phyloP scores from a whole-genome alignment of 2,888 invertebrate species.

The Eucriotettix oculatus region DNA sequence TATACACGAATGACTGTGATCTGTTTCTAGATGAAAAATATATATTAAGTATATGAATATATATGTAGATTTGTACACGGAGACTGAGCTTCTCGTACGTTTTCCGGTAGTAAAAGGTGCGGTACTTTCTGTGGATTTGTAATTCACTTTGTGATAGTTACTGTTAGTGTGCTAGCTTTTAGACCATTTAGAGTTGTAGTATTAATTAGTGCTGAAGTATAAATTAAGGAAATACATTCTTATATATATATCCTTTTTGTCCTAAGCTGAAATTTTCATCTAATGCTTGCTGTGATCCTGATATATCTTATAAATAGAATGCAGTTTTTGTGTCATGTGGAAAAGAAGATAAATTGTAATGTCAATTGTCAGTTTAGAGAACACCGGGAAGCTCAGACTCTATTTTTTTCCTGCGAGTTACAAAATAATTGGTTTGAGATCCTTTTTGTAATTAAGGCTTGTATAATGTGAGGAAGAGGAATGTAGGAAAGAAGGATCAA shows the following conservation, averaged over 20 bases:
- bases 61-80: background rate
- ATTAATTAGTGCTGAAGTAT: background rate
- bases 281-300: too few species aligned
- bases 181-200: background rate
- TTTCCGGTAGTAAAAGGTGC: background rate
- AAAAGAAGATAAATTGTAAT: too few species aligned
- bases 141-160: too few species aligned
- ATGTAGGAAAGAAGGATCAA: too few species aligned
- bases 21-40: constrained; percentile 3
- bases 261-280: too few species aligned
- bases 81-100: background rate
- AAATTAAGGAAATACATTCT: background rate
- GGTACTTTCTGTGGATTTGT: background rate
- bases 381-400: background rate
- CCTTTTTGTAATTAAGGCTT: too few species aligned
- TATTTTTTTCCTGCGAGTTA: too few species aligned
- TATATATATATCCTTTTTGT: background rate
- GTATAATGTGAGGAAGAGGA: background rate
- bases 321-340: too few species aligned
- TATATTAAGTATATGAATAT: background rate
- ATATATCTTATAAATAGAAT: too few species aligned
- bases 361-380: background rate
- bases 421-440: too few species aligned
- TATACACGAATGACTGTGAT: constrained; percentile 10
- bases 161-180: background rate